Percentiles rank a stretch among this genome's conserved stretches.
Evolutionary conservation across 2,113 vertebrate species (phyloP).

Genomic region (Nycticorax nycticorax): DNA sequence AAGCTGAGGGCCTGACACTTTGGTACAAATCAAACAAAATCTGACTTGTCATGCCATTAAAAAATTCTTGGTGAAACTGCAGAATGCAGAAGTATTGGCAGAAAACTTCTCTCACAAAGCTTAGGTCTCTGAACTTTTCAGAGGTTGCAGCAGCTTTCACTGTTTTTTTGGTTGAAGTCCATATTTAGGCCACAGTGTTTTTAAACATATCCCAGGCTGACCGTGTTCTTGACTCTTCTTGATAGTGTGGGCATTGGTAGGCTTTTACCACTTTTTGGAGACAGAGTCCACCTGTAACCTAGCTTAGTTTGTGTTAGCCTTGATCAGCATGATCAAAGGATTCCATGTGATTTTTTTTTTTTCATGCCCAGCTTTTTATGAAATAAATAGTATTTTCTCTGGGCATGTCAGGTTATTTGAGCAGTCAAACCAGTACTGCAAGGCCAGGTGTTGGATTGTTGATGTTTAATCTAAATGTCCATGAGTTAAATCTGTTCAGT

Average conservation of each 20-base stretch:
- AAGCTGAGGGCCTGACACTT: background rate
- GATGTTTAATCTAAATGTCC: background rate
- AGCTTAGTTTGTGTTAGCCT: background rate
- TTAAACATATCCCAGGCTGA: background rate
- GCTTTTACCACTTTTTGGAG: background rate
- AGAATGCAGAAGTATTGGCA: background rate
- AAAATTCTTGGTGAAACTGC: background rate
- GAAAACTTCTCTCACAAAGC: background rate
- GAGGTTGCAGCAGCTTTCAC: background rate
- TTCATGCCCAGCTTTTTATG: background rate
- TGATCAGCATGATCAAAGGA: background rate
- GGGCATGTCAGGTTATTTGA: background rate
- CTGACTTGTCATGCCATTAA: background rate
- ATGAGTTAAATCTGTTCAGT: background rate
- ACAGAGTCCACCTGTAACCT: background rate
- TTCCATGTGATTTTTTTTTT: background rate
- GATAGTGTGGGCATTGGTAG: background rate
- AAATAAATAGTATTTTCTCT: background rate
- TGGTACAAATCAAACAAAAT: background rate
- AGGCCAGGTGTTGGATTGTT: background rate
- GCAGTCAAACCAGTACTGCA: background rate
- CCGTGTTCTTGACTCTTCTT: background rate
- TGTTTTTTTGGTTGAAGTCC: background rate
- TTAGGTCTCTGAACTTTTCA: background rate
- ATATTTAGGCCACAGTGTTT: background rate